phyloP scores from a whole-genome alignment of 2,888 invertebrate genomes.

The Drosophila kambysellisi region DNA sequence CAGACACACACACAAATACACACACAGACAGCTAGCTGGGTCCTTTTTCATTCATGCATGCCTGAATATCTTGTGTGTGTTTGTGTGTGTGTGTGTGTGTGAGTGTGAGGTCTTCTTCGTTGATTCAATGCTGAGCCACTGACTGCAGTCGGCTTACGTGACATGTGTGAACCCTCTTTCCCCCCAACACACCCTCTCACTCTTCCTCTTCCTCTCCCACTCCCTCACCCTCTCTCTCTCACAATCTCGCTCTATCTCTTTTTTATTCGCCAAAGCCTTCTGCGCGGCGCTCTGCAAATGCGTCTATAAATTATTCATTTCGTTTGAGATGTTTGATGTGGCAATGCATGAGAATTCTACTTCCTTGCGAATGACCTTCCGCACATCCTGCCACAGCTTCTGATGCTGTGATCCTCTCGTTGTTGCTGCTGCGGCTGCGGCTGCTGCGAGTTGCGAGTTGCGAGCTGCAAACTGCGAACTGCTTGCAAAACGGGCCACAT shows the following conservation, averaged over 20 bases:
- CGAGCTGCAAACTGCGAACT: constrained; percentile 9
- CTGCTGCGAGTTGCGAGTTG: constrained; percentile 3
- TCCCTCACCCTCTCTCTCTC: not conserved
- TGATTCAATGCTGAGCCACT: constrained; percentile 22
- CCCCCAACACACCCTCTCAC: no score
- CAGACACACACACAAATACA: not conserved
- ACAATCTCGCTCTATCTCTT: not conserved
- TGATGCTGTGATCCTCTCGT: constrained; percentile 12
- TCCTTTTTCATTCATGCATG: constrained; percentile 19
- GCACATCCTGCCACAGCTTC: constrained; percentile 25
- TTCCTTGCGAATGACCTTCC: constrained; percentile 56
- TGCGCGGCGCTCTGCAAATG: constrained; percentile 49
- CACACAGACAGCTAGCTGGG: constrained; percentile 4
- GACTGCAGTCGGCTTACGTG: constrained; percentile 64
- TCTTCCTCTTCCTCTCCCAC: not conserved
- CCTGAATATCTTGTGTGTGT: constrained; percentile 22
- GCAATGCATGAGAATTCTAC: constrained; percentile 32
- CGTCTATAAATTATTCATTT: constrained; percentile 83
- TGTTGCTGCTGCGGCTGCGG: not conserved
- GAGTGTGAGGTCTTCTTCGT: constrained; percentile 24
- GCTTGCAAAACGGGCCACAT: constrained; percentile 39
- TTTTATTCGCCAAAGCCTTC: not conserved
- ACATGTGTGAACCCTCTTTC: constrained; percentile 18
- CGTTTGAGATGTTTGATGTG: constrained; percentile 80
- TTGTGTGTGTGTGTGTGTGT: not conserved